These are phyloP conservation scores for Ia io DNA, from an alignment of 2,113 vertebrate genomes.

Conservation along the genomic window DNA sequence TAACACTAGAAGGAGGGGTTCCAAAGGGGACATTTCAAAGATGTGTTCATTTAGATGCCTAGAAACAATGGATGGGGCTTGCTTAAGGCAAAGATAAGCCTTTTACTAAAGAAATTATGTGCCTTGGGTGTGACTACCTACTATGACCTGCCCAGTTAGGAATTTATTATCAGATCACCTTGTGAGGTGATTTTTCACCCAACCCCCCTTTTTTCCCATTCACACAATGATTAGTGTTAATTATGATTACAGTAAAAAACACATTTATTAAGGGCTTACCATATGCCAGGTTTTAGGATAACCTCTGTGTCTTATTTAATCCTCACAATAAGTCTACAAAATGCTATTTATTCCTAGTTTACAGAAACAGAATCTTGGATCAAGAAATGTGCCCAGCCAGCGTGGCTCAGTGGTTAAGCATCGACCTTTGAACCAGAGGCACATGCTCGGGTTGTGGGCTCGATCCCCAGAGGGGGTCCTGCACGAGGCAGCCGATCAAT, in stretches of 20 bases:
- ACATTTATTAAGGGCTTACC: not conserved
- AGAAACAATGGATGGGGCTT: not conserved
- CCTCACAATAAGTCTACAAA: not conserved
- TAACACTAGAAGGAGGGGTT: not conserved
- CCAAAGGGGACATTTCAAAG: not conserved
- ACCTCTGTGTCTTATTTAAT: conserved; percentile 1
- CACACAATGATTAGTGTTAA: not conserved
- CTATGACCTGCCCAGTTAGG: not conserved
- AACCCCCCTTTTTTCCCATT: not conserved
- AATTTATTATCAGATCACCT: not conserved
- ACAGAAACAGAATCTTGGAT: not conserved
- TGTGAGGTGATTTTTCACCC: not conserved
- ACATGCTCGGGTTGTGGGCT: too few relatives aligned
- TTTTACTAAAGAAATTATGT: not conserved
- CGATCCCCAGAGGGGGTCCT: too few relatives aligned
- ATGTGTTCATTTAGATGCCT: not conserved
- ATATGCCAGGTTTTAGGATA: not conserved
- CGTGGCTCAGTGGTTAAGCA: too few relatives aligned
- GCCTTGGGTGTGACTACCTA: not conserved
- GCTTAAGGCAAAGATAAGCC: not conserved
- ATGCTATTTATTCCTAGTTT: not conserved
- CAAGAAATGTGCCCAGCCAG: not conserved
- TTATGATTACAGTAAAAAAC: not conserved
- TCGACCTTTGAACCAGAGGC: too few relatives aligned
- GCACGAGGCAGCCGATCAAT: too few relatives aligned